Evolutionary conservation across 64 coral and sea anemone genomes (phyloP), one percentile per base, ranked within the genome.

Genomic region (Orbicella faveolata): DNA sequence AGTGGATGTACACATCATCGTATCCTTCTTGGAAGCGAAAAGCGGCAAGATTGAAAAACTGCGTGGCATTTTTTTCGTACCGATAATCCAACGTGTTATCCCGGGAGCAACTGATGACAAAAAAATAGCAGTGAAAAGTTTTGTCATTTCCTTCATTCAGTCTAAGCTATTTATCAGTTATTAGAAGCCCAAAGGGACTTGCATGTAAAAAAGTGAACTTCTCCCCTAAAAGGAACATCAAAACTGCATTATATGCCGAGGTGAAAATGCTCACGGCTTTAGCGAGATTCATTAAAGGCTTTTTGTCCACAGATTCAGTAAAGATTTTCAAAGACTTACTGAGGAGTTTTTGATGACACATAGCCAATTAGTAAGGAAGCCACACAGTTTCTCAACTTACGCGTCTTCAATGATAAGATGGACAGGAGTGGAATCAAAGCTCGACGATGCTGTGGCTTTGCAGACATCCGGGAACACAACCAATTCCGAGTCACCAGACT

Each of bases 381-480:
- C 44, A 48, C 44, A 48, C 44, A 70, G 1, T 12, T 83, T 52
- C 5, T 48, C 9, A 39, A 85, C 82, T 85, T 85, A 85, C 82
- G 64, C 82, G 34, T 70, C 15, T 39, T 85, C 20, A 23, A 85
- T 85, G 37, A 85, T 54, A 37, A 72, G 63, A 41, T 85, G 82
- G 17, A 72, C 82, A 3, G 82, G 82, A 30, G 64, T 85, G 19
- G 82, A 85, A 17, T 85, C 64, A 53, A 52, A 85, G 20, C n/a
- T 39, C 9, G 82, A 85, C 26, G 63, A 67, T 30, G 82, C 82
- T 10, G 82, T 85, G 63, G 82, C 82, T 36, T 85, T 85, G 65
- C 82, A 85, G 64, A 72, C 21, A 73, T 85, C 82, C 1, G 82
- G 82, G 12, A 85, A 85, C 10, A 85, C 82, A 73, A 72, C 68